phyloP scores from a whole-genome alignment of 1,140 invertebrate species.

The Xylocopa sonorina region DNA sequence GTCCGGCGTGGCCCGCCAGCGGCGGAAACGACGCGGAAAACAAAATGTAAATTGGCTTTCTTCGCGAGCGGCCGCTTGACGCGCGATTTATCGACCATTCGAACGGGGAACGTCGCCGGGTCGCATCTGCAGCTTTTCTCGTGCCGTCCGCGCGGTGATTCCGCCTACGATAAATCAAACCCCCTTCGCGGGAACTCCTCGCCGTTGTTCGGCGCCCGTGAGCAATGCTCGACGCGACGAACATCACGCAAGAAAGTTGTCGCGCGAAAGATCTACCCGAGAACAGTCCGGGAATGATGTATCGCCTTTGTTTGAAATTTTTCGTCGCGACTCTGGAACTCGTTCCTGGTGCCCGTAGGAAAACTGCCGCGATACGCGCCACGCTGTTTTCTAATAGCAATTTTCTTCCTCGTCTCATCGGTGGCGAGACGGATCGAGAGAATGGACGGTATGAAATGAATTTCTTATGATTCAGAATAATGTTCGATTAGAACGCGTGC shows the following conservation, averaged over 20 bases:
- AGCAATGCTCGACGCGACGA: constrained; percentile 16
- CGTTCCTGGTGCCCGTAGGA: neutral
- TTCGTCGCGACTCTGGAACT: neutral
- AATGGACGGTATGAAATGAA: no score
- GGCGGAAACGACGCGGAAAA: constrained; percentile 54
- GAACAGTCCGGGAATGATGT: neutral
- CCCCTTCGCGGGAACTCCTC: neutral
- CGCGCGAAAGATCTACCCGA: neutral
- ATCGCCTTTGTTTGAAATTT: neutral
- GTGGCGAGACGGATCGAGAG: no score
- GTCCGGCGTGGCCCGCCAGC: neutral
- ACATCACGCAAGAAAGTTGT: neutral
- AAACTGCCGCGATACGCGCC: neutral
- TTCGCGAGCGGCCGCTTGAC: constrained; percentile 35
- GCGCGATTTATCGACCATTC: constrained; percentile 39
- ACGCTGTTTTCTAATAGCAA: no score
- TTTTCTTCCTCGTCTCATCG: no score
- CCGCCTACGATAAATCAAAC: constrained; percentile 32
- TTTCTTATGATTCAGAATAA: no score
- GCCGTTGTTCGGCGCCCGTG: constrained; percentile 1
- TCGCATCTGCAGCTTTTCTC: constrained; percentile 48
- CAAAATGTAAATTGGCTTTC: constrained; percentile 64
- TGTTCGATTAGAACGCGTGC: no score
- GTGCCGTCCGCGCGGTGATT: constrained; percentile 12
- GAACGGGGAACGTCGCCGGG: neutral